phyloP scores from a whole-genome alignment of 2,888 invertebrate species.

The Orchestes rusci region DNA sequence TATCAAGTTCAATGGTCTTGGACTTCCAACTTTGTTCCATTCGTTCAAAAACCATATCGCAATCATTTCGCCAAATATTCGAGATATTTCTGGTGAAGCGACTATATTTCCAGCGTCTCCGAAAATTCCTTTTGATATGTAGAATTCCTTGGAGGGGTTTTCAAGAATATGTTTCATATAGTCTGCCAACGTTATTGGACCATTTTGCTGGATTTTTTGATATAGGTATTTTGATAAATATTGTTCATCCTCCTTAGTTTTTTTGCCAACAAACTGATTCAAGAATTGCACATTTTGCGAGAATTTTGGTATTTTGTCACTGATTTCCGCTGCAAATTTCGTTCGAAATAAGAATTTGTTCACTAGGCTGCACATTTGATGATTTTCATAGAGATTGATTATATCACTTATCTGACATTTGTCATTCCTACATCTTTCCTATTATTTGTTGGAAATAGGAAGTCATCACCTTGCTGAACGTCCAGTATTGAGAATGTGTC shows the following conservation, averaged over 20 bases:
- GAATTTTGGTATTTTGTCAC: too few species aligned
- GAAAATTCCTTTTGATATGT: constrained; percentile 85
- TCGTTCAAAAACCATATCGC: constrained; percentile 86
- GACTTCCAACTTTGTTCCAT: constrained; percentile 70
- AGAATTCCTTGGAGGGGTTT: constrained; percentile 70
- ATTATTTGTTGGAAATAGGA: too few species aligned
- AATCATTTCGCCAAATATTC: constrained; percentile 90
- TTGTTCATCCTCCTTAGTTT: constrained; percentile 29
- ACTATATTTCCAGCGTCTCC: constrained; percentile 88
- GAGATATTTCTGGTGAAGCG: constrained; percentile 95
- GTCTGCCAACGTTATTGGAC: constrained; percentile 89
- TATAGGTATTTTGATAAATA: constrained; percentile 34
- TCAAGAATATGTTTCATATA: constrained; percentile 92
- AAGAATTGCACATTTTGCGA: too few species aligned
- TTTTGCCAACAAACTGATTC: too few species aligned
- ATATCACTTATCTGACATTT: too few species aligned
- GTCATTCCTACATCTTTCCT: too few species aligned
- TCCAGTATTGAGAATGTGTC: too few species aligned
- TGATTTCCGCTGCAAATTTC: too few species aligned
- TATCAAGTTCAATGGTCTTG: constrained; percentile 76
- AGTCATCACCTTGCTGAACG: too few species aligned
- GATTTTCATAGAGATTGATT: too few species aligned
- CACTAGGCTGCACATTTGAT: too few species aligned
- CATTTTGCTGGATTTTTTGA: constrained; percentile 58
- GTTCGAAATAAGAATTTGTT: too few species aligned